Conservation (phyloP, 2,113 vertebrate species). For the Bubo scandiacus region DNA sequence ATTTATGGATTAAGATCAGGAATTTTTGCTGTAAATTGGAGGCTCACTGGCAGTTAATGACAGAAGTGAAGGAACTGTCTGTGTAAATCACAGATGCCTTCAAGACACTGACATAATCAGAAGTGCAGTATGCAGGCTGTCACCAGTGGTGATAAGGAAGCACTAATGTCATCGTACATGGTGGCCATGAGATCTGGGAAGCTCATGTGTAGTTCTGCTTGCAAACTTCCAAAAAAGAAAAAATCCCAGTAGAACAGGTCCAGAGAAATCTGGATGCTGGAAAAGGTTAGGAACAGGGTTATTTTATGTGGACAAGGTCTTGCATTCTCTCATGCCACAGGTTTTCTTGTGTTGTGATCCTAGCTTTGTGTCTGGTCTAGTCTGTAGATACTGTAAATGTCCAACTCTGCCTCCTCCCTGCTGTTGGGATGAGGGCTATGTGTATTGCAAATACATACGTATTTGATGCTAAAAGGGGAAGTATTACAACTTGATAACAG, state of each 20-base stretch:
- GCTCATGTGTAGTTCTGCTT: neutral
- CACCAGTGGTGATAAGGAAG: neutral
- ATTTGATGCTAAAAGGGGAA: neutral
- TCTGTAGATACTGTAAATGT: neutral
- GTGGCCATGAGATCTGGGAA: neutral
- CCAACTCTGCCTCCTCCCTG: neutral
- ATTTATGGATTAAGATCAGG: neutral
- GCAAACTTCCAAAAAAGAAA: neutral
- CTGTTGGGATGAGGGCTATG: neutral
- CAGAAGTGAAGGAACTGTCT: neutral
- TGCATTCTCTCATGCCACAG: neutral
- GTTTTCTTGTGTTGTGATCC: neutral
- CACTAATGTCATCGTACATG: rapidly evolving
- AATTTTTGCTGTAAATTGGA: neutral
- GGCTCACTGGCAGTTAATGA: neutral
- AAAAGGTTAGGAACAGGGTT: neutral
- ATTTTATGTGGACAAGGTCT: no score
- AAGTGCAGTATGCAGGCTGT: neutral
- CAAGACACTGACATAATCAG: neutral
- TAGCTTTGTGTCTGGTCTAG: neutral
- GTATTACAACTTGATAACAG: neutral
- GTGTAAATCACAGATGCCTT: neutral
- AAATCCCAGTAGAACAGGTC: neutral
- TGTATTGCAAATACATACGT: neutral
- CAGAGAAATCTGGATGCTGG: neutral